Base-by-base conservation (phyloP, 2,113 vertebrate genomes). In the Hippolais icterina region DNA sequence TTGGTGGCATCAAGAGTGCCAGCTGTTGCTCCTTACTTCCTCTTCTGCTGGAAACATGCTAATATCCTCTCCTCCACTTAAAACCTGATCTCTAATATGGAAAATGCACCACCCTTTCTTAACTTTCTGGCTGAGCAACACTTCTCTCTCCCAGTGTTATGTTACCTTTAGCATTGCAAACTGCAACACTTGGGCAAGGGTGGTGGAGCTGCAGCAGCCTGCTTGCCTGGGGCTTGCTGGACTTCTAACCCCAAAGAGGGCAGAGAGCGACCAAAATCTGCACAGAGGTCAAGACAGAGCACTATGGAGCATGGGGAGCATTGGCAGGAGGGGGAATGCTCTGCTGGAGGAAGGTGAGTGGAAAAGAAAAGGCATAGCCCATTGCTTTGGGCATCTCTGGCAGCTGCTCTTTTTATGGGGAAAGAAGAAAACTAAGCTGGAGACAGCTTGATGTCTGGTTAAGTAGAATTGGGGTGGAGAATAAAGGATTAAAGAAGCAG, bases 151-250 rank as follows among this genome's bases (percentile, higher is more conserved):
- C 22, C 47, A 68, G 94, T 63, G 17, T 93, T 89, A 47, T 63
- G 41, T 90, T 96, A 95, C 96, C 24, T 87, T 96, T 83, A 96
- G 94, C 95, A 93, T 89, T 96, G 91, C 93, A 92, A 95, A 87
- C 68, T 20, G 31, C 29, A 70, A 46, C 1, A 1, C 71, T 70
- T 65, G 10, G 39, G 47, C 47, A 47, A 39, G 35, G 50, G 21
- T 78, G 28, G 23, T 66, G 72, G 59, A 54, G 82, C 57, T 82
- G 65, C 60, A 74, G 25, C 70, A 85, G n/a, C n/a, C 22, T 49
- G 33, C 83, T 56, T 46, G 0, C 17, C 15, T 20, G 15, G 25
- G 19, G 9, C 6, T 47, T 72, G 41, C 15, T 65, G 70, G 33
- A 39, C 53, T 82, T 54, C 25, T 52, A n/a, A 19, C 33, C 35